Conservation (phyloP, 2,797 vertebrate genomes). For the Tangara arthus region DNA sequence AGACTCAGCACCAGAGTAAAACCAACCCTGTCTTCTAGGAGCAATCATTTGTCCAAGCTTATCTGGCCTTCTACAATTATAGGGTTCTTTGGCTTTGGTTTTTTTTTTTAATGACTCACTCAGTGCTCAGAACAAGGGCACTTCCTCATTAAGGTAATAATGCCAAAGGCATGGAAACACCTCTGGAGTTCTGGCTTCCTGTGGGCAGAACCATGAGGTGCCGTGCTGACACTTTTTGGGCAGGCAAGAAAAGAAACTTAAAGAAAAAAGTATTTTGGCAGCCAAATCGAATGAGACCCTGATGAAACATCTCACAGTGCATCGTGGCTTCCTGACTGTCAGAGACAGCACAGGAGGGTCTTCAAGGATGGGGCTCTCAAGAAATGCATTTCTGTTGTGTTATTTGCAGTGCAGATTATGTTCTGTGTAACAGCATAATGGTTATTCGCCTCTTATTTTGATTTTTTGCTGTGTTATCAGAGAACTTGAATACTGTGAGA, state of each 20-base stretch:
- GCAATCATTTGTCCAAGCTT: slow-evolving; percentile 42
- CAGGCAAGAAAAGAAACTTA: background rate
- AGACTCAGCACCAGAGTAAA: slow-evolving; percentile 45
- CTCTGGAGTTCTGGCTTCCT: slow-evolving; percentile 45
- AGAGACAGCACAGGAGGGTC: slow-evolving; percentile 55
- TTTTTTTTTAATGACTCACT: slow-evolving; percentile 49
- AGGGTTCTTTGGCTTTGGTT: background rate
- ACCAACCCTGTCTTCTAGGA: slow-evolving; percentile 32
- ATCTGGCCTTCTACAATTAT: slow-evolving; percentile 42
- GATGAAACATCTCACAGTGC: background rate
- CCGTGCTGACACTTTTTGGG: slow-evolving; percentile 39
- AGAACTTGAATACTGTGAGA: slow-evolving; percentile 93
- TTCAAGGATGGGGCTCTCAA: slow-evolving; percentile 68
- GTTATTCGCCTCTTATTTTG: slow-evolving; percentile 79
- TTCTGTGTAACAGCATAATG: slow-evolving; percentile 83
- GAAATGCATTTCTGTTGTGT: slow-evolving; percentile 82
- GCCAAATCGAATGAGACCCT: slow-evolving; percentile 43
- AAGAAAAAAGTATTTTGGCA: slow-evolving; percentile 27
- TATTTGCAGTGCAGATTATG: slow-evolving; percentile 82
- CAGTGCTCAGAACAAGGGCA: slow-evolving; percentile 70
- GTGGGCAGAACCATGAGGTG: background rate
- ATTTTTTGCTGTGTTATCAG: slow-evolving; percentile 85
- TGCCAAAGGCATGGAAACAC: slow-evolving; percentile 47
- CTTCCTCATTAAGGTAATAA: slow-evolving; percentile 47
- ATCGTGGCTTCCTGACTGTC: slow-evolving; percentile 46